Conservation (phyloP, 2,113 vertebrate species). For the Astatoreochromis straeleni region DNA sequence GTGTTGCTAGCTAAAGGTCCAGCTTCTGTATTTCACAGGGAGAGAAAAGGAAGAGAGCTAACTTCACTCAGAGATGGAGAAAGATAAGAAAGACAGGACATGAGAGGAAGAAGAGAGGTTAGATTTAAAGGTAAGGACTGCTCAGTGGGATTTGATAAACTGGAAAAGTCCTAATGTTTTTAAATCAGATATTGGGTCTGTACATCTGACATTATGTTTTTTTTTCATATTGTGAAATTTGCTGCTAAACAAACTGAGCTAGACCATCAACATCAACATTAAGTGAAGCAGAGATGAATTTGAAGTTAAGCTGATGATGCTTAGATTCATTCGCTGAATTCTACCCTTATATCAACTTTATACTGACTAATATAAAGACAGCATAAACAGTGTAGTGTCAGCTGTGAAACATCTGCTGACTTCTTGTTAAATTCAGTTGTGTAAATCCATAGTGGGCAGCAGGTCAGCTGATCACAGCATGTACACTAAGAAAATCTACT, state of each 20-base stretch:
- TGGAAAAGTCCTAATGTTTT: not conserved
- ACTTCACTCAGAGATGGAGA: not conserved
- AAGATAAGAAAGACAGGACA: not conserved
- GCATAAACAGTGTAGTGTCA: not conserved
- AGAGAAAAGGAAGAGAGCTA: not conserved
- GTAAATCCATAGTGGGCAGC: not conserved
- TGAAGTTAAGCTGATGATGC: not conserved
- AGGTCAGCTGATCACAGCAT: not conserved
- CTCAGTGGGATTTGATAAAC: not conserved
- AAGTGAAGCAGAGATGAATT: not conserved
- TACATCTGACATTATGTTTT: not conserved
- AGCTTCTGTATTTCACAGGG: not conserved
- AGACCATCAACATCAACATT: not conserved
- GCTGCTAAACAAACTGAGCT: not conserved
- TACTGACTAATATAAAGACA: not conserved
- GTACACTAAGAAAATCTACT: not conserved
- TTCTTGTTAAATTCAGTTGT: not conserved
- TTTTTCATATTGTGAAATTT: not conserved
- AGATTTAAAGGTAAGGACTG: not conserved
- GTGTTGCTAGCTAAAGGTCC: not conserved
- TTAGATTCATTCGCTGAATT: not conserved
- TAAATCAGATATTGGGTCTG: not conserved
- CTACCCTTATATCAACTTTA: not conserved
- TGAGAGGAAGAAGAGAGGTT: not conserved
- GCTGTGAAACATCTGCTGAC: not conserved